These are phyloP conservation scores for Galeruca laticollis DNA, from an alignment of 2,888 invertebrate genomes.

Conservation along the genomic window DNA sequence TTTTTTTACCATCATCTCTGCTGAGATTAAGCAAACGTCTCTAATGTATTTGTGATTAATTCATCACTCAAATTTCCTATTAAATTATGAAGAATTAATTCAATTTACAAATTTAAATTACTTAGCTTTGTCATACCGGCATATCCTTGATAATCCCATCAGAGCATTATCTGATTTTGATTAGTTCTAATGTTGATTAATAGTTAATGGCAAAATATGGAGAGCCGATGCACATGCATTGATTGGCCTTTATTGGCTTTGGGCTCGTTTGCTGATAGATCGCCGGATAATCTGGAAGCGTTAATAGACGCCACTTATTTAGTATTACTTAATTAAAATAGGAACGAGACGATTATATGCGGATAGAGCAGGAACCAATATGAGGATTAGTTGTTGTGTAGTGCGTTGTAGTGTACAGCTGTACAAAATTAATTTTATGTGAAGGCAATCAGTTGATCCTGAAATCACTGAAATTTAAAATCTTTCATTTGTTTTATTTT, in stretches of 20 bases:
- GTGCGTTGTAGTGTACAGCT: no score
- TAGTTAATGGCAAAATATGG: conserved; percentile 26
- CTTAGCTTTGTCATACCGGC: conserved; percentile 33
- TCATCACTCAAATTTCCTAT: conserved; percentile 2
- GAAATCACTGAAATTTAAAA: no score
- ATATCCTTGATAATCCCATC: conserved; percentile 44
- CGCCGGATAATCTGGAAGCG: conserved; percentile 5
- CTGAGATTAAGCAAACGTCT: background rate
- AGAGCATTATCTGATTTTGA: conserved; percentile 43
- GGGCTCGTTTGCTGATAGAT: conserved; percentile 12
- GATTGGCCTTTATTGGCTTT: conserved; percentile 27
- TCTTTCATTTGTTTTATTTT: no score
- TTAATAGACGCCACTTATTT: conserved; percentile 6
- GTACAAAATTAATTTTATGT: no score
- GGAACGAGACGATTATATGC: background rate
- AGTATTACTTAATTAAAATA: conserved; percentile 10
- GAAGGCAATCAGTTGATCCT: no score
- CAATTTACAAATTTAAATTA: conserved; percentile 30
- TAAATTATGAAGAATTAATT: conserved; percentile 31
- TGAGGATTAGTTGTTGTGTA: background rate
- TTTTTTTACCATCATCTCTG: no score
- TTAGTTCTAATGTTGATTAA: conserved; percentile 40
- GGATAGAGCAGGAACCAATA: background rate
- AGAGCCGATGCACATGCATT: conserved; percentile 21
- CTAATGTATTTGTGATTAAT: background rate